Conservation (phyloP, 2,113 vertebrate species). For the Balaenoptera acutorostrata region DNA sequence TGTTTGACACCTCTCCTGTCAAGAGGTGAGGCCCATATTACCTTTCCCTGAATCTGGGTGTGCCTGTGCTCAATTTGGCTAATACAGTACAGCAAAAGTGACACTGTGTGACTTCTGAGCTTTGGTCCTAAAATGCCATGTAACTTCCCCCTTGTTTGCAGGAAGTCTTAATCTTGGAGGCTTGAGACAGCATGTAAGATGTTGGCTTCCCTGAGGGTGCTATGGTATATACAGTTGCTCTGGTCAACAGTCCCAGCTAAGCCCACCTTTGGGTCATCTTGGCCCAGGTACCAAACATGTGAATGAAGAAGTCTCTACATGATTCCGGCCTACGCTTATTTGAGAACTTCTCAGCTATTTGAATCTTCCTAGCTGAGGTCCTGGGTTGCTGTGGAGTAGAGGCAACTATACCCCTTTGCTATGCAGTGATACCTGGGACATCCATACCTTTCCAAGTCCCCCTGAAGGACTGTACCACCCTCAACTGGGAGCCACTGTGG, state of each 20-base stretch:
- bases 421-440: neutral
- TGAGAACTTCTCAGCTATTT: neutral
- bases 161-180: neutral
- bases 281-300: neutral
- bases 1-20: neutral
- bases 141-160: neutral
- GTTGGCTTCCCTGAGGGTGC: neutral
- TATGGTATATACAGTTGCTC: neutral
- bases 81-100: neutral
- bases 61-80: neutral
- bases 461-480: accelerated
- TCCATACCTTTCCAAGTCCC: neutral
- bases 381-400: neutral
- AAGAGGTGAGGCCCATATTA: neutral
- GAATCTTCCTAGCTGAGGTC: neutral
- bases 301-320: neutral
- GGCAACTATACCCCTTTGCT: neutral
- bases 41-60: neutral
- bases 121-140: neutral
- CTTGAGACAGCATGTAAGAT: neutral
- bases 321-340: neutral
- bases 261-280: neutral
- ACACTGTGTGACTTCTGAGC: neutral
- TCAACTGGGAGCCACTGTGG: neutral
- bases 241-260: neutral